A percentile compares a stretch with the other conserved stretches of the same genome.
Evolutionary conservation across 2,888 invertebrate genomes (phyloP).

Genomic region (Apocheima hispidaria): DNA sequence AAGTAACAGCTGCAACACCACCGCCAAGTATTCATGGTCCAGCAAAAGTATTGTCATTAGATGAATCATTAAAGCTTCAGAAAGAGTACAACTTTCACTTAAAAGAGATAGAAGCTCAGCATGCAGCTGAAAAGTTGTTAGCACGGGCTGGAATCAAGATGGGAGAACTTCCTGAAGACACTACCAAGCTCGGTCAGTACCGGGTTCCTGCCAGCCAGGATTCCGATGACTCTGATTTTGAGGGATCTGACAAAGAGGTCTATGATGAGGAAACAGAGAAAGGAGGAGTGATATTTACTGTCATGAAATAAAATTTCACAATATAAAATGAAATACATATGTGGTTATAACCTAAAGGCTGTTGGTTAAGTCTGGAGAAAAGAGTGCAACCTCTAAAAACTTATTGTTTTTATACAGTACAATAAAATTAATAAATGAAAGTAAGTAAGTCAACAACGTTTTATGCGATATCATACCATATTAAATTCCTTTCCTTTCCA

Average conservation of each 20-base stretch:
- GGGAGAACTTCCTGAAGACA: constrained; percentile 66
- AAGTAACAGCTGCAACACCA: constrained; percentile 88
- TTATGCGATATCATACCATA: too few relatives aligned
- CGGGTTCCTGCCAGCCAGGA: constrained; percentile 70
- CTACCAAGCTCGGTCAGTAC: constrained; percentile 69
- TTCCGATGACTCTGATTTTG: constrained; percentile 68
- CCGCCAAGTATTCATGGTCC: constrained; percentile 85
- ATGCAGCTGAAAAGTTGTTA: constrained; percentile 85
- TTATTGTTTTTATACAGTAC: neutral
- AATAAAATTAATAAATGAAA: too few relatives aligned
- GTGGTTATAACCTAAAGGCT: neutral
- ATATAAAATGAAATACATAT: neutral
- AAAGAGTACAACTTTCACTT: constrained; percentile 78
- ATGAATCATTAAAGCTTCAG: constrained; percentile 86
- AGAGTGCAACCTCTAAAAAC: constrained; percentile 26
- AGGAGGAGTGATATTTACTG: constrained; percentile 83
- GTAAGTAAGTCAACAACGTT: too few relatives aligned
- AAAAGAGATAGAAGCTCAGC: constrained; percentile 82
- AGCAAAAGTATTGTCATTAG: constrained; percentile 80
- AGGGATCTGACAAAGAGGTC: constrained; percentile 84
- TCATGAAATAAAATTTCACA: constrained; percentile 68
- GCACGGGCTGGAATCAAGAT: constrained; percentile 70
- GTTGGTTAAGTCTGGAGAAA: constrained; percentile 1
- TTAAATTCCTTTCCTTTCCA: too few relatives aligned
- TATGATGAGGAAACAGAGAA: constrained; percentile 86